Evolutionary conservation across 2,797 vertebrate species (phyloP), one percentile per base, ranked within the genome.

Genomic region (Zenarchopterus dispar): DNA sequence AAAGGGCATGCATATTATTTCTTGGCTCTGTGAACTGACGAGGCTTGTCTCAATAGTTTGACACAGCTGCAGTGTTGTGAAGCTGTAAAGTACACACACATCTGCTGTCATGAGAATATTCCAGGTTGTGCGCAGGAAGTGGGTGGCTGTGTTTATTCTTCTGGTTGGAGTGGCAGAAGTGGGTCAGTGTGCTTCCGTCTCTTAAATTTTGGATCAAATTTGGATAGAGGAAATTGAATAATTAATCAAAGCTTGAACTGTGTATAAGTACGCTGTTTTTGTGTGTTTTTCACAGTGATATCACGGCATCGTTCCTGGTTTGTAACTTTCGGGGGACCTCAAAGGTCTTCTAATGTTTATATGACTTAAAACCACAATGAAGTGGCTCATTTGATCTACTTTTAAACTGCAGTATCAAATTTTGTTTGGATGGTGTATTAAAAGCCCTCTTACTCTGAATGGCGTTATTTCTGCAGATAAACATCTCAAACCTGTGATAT

Each of bases 121-220:
- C 36, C 13, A 39, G 36, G 36, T 15, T 43, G n/a, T 19, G 36
- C 33, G 33, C 36, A 18, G 39, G 36, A 56, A 71, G 47, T 41
- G 60, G 39, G 24, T 56, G 56, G 26, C 16, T 69, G 43, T 72
- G 52, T 73, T 47, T 46, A 45, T 65, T 45, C 10, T 26, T 68
- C 39, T 23, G 52, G 54, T 74, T 81, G 56, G 61, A 73, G 66
- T 77, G 77, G 73, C 80, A 85, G 82, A 91, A 88, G 69, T 91
- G 69, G 84, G 89, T 90, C 90, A 84, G 46, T 41, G 47, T 69
- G 53, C 21, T 65, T 73, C 69, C 21, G 17, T 65, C 70, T 50
- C 56, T 61, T 67, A 28, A 70, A 82, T 83, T 82, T 81, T 84
- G 74, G 54, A 77, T 80, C 58, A 56, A 56, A 39, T 80, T 80